phyloP scores from a whole-genome alignment of 1,140 invertebrate genomes.

The Hirudo medicinalis region DNA sequence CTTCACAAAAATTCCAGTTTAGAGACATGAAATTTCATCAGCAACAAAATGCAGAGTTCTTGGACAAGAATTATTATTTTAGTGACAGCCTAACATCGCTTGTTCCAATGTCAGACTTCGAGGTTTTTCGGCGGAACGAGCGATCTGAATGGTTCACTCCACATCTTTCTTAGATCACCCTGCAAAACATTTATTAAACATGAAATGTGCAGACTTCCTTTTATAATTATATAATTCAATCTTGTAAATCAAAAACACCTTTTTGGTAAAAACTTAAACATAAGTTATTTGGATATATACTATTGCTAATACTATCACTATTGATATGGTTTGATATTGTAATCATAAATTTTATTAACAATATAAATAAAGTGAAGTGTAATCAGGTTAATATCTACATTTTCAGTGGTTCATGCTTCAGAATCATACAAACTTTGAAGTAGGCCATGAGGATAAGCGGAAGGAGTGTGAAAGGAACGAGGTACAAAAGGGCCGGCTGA shows the following conservation, averaged over 20 bases:
- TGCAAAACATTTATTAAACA: slow-evolving; percentile 38
- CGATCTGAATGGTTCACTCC: slow-evolving; percentile 77
- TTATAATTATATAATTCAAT: not conserved
- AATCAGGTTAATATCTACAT: not conserved
- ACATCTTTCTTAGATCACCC: slow-evolving; percentile 90
- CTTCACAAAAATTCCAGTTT: no score
- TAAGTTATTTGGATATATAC: no score
- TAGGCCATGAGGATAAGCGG: slow-evolving; percentile 93
- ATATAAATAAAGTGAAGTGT: not conserved
- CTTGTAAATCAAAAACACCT: not conserved
- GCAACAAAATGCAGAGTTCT: no score
- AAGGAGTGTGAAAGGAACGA: slow-evolving; percentile 89
- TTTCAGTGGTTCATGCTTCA: not conserved
- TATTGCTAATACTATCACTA: no score
- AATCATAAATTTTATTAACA: not conserved
- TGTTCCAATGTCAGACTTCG: slow-evolving; percentile 30
- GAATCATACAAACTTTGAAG: slow-evolving; percentile 59
- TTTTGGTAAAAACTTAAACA: no score
- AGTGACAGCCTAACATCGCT: no score
- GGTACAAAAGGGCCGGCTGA: slow-evolving; percentile 86
- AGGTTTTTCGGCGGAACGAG: slow-evolving; percentile 30
- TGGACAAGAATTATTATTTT: no score
- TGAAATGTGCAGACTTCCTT: slow-evolving; percentile 9
- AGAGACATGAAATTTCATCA: no score
- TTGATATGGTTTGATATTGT: no score